A percentile compares a stretch with the other conserved stretches of the same genome.
These are phyloP conservation scores for Pipra filicauda DNA, from an alignment of 2,113 vertebrate genomes.

Conservation along the genomic window DNA sequence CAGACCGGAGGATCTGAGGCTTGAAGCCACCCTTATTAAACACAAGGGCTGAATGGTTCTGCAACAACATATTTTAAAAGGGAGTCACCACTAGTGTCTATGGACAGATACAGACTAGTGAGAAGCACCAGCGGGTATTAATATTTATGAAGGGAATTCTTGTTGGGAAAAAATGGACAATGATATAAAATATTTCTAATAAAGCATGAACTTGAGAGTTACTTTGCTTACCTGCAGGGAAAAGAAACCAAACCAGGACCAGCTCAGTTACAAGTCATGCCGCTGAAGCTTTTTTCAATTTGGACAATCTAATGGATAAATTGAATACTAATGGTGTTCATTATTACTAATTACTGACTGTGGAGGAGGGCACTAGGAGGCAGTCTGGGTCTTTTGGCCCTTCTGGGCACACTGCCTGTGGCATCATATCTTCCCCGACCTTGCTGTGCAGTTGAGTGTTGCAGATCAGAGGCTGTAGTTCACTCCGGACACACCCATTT, in stretches of 20 bases:
- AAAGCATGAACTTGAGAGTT: background rate
- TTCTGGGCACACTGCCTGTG: background rate
- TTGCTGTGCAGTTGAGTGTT: too few species aligned
- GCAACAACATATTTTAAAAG: background rate
- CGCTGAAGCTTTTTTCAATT: background rate
- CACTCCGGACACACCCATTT: rapidly evolving
- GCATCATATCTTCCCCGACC: background rate
- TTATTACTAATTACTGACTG: background rate
- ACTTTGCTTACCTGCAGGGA: background rate
- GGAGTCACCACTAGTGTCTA: background rate
- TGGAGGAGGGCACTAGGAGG: background rate
- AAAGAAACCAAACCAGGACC: background rate
- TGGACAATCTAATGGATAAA: background rate
- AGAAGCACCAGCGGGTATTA: background rate
- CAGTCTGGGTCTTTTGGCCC: background rate
- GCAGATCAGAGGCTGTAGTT: background rate
- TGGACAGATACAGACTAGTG: background rate
- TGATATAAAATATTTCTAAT: background rate
- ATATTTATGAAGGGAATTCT: background rate
- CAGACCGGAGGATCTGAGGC: background rate
- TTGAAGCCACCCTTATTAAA: background rate
- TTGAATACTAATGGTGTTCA: background rate
- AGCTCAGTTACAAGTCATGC: background rate
- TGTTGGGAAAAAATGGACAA: background rate
- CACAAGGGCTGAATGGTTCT: background rate